Evolutionary conservation across 1,140 invertebrate genomes (phyloP).

Genomic region (Cotesia typhae): DNA sequence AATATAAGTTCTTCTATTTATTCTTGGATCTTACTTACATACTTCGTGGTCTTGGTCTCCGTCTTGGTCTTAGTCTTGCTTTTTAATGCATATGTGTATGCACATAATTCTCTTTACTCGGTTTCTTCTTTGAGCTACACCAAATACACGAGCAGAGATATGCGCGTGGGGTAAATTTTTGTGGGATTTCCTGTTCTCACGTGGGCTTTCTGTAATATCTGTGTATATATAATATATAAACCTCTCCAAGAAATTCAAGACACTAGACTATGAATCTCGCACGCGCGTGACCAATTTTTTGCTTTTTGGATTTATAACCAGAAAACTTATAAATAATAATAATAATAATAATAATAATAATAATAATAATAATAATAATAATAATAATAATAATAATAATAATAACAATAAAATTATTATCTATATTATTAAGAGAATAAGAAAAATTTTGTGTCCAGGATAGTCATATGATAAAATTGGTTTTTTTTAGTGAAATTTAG

Average conservation of each 20-base stretch:
- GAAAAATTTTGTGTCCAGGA: too few species aligned
- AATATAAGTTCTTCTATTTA: neutral
- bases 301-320: too few species aligned
- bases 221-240: neutral
- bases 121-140: slow-evolving; percentile 24
- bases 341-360: too few species aligned
- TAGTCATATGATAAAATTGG: too few species aligned
- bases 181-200: slow-evolving; percentile 32
- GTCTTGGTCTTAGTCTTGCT: neutral
- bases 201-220: neutral
- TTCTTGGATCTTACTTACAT: neutral
- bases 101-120: slow-evolving; percentile 24
- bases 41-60: neutral
- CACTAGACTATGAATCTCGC: slow-evolving; percentile 18
- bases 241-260: slow-evolving; percentile 18
- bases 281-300: slow-evolving; percentile 27
- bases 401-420: too few species aligned
- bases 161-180: slow-evolving; percentile 36
- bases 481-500: too few species aligned
- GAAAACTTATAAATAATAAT: too few species aligned
- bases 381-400: too few species aligned
- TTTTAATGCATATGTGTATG: neutral
- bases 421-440: too few species aligned
- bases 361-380: too few species aligned
- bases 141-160: slow-evolving; percentile 29